Conservation (phyloP, 2,113 vertebrate genomes). For the Ellobius talpinus region DNA sequence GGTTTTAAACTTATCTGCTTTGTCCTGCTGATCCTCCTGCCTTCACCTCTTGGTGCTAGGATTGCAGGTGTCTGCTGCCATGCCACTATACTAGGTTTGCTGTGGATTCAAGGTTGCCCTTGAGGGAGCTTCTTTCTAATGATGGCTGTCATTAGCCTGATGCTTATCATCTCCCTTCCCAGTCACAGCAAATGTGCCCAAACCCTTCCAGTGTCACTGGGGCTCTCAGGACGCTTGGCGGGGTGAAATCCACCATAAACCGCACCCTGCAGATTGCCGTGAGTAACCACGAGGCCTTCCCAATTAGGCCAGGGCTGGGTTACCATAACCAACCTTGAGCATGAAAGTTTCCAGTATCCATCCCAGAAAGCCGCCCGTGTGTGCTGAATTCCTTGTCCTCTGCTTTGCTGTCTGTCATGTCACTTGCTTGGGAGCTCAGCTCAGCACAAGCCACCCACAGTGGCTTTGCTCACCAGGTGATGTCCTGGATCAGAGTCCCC, state of each 20-base stretch:
- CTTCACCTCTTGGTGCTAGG: background rate
- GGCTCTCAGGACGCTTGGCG: background rate
- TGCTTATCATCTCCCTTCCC: background rate
- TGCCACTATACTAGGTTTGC: too few relatives aligned
- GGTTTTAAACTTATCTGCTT: background rate
- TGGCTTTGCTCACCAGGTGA: background rate
- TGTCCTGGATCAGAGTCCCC: background rate
- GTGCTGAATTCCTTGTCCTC: background rate
- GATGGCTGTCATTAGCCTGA: background rate
- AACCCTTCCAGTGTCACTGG: background rate
- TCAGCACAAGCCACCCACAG: background rate
- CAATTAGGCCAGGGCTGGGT: background rate
- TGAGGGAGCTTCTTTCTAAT: background rate
- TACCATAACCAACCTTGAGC: background rate
- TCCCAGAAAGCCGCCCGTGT: background rate
- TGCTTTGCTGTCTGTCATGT: background rate
- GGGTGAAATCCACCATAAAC: background rate
- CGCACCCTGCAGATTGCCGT: background rate
- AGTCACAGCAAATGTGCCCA: background rate
- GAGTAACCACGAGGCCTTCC: background rate
- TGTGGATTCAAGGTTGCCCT: background rate
- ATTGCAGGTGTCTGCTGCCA: background rate
- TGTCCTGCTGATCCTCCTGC: too few relatives aligned
- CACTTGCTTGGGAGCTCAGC: background rate
- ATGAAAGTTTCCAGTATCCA: too few relatives aligned